Evolutionary conservation across 2,888 invertebrate genomes (phyloP).

Genomic region (Isoperla grammatica): DNA sequence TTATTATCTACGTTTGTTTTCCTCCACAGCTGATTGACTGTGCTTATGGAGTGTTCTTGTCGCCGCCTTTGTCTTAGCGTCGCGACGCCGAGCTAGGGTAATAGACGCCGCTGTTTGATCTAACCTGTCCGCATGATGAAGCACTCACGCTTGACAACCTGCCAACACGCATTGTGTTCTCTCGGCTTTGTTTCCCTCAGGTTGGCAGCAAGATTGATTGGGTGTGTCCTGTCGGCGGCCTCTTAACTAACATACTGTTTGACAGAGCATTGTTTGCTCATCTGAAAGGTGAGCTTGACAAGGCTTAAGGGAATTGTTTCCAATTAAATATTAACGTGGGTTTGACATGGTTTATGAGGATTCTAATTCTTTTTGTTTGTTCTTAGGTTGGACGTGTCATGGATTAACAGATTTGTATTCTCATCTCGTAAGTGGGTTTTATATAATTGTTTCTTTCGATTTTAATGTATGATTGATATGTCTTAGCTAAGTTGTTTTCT

Average conservation of each 20-base stretch:
- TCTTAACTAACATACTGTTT: not conserved
- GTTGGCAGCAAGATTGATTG: not conserved
- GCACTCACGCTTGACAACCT: not conserved
- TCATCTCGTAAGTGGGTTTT: no score
- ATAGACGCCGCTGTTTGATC: not conserved
- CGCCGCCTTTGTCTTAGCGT: slow-evolving; percentile 6
- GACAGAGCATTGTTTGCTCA: no score
- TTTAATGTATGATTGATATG: no score
- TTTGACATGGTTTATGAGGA: no score
- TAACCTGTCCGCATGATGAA: slow-evolving; percentile 14
- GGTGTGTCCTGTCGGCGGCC: not conserved
- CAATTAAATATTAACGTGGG: no score
- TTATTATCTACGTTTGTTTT: slow-evolving; percentile 9
- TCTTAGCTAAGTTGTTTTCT: no score
- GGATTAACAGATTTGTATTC: no score
- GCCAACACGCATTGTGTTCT: not conserved
- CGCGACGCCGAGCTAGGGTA: not conserved
- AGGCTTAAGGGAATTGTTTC: no score
- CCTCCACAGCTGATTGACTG: slow-evolving; percentile 12
- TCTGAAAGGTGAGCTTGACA: no score
- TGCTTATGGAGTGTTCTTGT: slow-evolving; percentile 5
- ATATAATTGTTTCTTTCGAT: no score
- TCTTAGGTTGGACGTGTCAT: no score
- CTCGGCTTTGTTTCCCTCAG: slow-evolving; percentile 7
- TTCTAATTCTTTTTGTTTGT: no score